Percentiles rank a stretch among this genome's conserved stretches.
phyloP scores from a whole-genome alignment of 2,888 invertebrate genomes.

The Andrena haemorrhoa region DNA sequence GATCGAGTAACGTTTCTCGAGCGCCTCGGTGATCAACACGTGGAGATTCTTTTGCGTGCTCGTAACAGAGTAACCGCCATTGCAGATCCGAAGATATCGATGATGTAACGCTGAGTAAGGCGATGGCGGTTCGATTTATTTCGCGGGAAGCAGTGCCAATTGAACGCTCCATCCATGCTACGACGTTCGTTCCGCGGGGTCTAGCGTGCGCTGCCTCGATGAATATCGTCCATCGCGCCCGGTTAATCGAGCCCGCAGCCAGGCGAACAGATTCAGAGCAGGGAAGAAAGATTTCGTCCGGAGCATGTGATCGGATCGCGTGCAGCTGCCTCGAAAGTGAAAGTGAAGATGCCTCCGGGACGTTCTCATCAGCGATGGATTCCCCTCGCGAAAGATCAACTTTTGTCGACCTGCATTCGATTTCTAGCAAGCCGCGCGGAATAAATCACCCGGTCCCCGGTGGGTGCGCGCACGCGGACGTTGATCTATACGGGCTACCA shows the following conservation, averaged over 20 bases:
- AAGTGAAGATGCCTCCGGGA: slow-evolving; percentile 73
- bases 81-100: slow-evolving; percentile 31
- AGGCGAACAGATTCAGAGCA: slow-evolving; percentile 21
- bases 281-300: slow-evolving; percentile 59
- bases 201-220: background rate
- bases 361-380: slow-evolving; percentile 68
- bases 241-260: slow-evolving; percentile 2
- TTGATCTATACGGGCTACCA: slow-evolving; percentile 59
- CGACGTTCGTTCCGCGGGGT: background rate
- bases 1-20: slow-evolving; percentile 4
- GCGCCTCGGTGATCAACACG: background rate
- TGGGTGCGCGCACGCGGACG: slow-evolving; percentile 24
- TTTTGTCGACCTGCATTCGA: slow-evolving; percentile 70
- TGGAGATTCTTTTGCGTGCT: slow-evolving; percentile 13
- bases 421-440: slow-evolving; percentile 64
- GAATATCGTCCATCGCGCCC: slow-evolving; percentile 1
- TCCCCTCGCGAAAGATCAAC: slow-evolving; percentile 62
- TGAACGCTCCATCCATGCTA: slow-evolving; percentile 15
- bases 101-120: slow-evolving; percentile 44
- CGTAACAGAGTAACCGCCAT: slow-evolving; percentile 18
- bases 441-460: slow-evolving; percentile 67
- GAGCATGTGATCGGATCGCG: slow-evolving; percentile 54
- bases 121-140: slow-evolving; percentile 23
- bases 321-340: slow-evolving; percentile 72
- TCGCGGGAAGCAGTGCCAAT: slow-evolving; percentile 11